Evolutionary conservation across 1,140 invertebrate species (phyloP), one percentile per base, ranked within the genome.

Genomic region (Psilanteris sp.): DNA sequence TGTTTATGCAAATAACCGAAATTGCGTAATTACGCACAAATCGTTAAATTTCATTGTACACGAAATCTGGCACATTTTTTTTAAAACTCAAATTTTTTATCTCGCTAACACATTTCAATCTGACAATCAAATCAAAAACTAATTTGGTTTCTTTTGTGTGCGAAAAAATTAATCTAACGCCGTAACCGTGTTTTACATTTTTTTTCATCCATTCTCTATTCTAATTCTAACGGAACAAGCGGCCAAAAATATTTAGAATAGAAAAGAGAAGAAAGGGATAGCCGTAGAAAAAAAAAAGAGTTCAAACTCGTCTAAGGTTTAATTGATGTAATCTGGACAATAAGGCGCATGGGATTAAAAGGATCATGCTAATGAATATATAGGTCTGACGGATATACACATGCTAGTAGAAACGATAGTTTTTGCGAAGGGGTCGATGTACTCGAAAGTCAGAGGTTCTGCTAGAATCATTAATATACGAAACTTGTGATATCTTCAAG

Each of bases 401-500:
- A 36, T 16, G 31, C 37, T 41, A 26, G 34, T 76, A 70, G 73
- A 66, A 77, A 67, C 66, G 59, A 66, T 67, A 66, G 64, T 66
- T 71, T 77, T 77, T 71, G 57, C 64, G 52, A 76, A 62, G 54
- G 26, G 84, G 82, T 85, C 84, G 79, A 85, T 61, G 83, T 81
- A 83, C 83, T 87, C 85, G 82, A 87, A 85, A 87, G 85, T 87
- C 22, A 59, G 79, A 46, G 80, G 82, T 79, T 84, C 82, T 85
- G 78, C 76, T 79, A n/a, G 78, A 43, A 76, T 78, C 75, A 81
- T 85, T 70, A 72, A 79, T 81, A 84, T 84, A 71, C 78, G 46
- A 66, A 74, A 77, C 73, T 79, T 31, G 61, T 57, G 48, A 79
- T 83, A 82, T 80, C 77, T 78, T 84, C 81, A 83, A 83, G 83